These are phyloP conservation scores for Naso thynnoides DNA, from an alignment of 2,797 vertebrate species.

Conservation along the genomic window DNA sequence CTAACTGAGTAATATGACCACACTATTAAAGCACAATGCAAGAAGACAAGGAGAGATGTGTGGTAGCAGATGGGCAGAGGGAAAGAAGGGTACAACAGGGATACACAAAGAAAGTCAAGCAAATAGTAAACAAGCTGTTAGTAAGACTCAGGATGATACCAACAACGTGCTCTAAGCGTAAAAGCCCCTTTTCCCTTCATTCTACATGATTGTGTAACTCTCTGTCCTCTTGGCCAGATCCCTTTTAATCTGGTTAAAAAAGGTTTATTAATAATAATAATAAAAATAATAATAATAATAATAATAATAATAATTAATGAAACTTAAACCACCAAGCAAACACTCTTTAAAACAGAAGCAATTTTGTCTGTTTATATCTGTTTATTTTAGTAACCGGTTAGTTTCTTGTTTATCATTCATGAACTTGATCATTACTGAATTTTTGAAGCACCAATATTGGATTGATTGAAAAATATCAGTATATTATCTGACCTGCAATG, in stretches of 20 bases:
- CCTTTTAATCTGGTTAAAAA: no score
- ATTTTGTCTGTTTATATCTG: neutral
- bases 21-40: constrained; percentile 70
- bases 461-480: neutral
- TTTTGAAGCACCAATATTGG: neutral
- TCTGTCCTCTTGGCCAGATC: no score
- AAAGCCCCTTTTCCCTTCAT: neutral
- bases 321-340: no score
- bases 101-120: constrained; percentile 40
- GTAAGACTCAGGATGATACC: constrained; percentile 43
- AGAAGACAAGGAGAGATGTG: constrained; percentile 32
- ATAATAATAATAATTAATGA: no score
- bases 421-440: neutral
- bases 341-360: neutral
- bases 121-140: constrained; percentile 63
- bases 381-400: neutral
- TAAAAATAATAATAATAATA: no score
- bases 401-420: neutral
- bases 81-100: constrained; percentile 6
- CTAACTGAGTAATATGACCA: constrained; percentile 88
- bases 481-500: no score
- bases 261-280: no score
- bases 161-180: neutral
- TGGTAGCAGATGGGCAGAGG: constrained; percentile 46
- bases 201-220: constrained; percentile 2